Evolutionary conservation across 1,140 invertebrate species (phyloP).

Genomic region (Magallana angulata): DNA sequence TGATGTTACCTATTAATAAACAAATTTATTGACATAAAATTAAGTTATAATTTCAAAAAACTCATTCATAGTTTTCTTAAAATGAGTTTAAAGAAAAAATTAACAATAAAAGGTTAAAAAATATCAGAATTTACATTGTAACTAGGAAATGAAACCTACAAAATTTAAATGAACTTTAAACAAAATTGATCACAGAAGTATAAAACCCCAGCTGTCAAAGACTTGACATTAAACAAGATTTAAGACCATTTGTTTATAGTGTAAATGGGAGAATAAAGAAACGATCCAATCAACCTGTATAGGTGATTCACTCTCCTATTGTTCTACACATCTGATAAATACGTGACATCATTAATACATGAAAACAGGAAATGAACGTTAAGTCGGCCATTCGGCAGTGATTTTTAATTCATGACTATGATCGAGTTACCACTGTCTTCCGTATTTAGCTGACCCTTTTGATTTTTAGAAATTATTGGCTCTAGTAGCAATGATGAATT

Average conservation of each 20-base stretch:
- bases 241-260: not conserved
- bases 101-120: not conserved
- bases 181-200: not conserved
- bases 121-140: too few species aligned
- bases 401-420: too few species aligned
- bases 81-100: not conserved
- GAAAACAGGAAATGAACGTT: not conserved
- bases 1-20: too few species aligned
- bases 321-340: conserved; percentile 4
- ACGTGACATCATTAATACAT: not conserved
- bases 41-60: too few species aligned
- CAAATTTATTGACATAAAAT: too few species aligned
- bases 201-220: not conserved
- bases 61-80: not conserved
- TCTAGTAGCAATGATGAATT: too few species aligned
- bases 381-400: too few species aligned
- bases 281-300: not conserved
- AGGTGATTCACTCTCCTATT: conserved; percentile 2
- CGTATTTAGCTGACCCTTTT: too few species aligned
- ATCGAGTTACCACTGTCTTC: too few species aligned
- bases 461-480: too few species aligned
- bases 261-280: not conserved
- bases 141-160: not conserved
- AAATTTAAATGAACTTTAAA: not conserved
- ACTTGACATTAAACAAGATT: not conserved